Conservation (phyloP, 2,797 vertebrate species). For the Sebastes steindachneri region DNA sequence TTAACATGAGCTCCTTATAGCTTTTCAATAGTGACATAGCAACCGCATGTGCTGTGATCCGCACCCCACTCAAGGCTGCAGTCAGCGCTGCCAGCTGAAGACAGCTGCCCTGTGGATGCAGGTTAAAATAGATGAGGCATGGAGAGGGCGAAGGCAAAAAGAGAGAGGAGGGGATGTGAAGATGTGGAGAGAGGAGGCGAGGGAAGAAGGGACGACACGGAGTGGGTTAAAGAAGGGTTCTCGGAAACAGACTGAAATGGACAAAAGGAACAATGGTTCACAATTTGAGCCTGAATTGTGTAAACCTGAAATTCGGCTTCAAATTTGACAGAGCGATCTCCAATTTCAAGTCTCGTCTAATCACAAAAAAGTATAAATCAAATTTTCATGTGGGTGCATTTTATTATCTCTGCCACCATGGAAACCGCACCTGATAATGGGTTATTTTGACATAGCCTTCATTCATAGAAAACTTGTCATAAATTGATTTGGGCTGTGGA, state of each 20-base stretch:
- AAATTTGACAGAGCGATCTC: neutral
- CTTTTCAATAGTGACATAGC: constrained; percentile 15
- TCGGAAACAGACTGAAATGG: neutral
- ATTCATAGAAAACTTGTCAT: constrained; percentile 11
- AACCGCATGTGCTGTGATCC: constrained; percentile 15
- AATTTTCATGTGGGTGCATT: neutral
- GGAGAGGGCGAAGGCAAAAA: neutral
- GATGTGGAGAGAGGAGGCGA: neutral
- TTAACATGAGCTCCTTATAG: constrained; percentile 1
- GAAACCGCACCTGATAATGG: constrained; percentile 10
- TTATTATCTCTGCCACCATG: constrained; percentile 1
- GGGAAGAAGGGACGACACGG: neutral
- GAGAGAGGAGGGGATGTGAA: neutral
- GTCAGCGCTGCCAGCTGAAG: constrained; percentile 21
- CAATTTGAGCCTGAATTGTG: neutral
- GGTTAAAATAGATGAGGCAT: constrained; percentile 29
- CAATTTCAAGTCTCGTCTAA: neutral
- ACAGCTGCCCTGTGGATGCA: constrained; percentile 17
- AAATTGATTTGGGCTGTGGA: neutral
- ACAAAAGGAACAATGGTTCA: neutral
- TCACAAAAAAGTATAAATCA: neutral
- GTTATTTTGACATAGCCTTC: constrained; percentile 1
- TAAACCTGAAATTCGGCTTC: neutral
- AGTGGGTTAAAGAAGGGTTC: neutral
- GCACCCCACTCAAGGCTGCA: constrained; percentile 3